These are phyloP conservation scores for Vollenhovia emeryi DNA, from an alignment of 1,140 invertebrate genomes.

Conservation along the genomic window DNA sequence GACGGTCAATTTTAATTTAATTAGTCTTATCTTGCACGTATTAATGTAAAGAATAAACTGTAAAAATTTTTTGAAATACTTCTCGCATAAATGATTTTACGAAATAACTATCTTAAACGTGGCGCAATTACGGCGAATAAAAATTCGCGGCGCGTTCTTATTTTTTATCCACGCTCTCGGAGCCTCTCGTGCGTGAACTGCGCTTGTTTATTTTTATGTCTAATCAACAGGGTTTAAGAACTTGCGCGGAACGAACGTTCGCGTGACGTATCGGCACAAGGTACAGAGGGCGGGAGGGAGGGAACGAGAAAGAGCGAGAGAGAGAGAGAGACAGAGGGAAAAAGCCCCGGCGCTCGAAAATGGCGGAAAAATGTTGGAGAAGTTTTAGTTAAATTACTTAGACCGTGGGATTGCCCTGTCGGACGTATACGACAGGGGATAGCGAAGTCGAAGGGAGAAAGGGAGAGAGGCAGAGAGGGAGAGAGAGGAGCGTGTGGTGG, in stretches of 20 bases:
- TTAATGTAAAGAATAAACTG: no score
- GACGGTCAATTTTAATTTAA: no score
- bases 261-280: not conserved
- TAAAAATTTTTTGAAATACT: no score
- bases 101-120: no score
- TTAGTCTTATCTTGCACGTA: no score
- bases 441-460: conserved; percentile 32
- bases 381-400: conserved; percentile 80
- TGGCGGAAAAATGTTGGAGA: conserved; percentile 70
- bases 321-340: not conserved
- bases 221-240: conserved; percentile 5
- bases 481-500: conserved; percentile 16
- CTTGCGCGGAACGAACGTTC: conserved; percentile 1
- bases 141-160: conserved; percentile 24
- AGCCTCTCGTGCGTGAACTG: not conserved
- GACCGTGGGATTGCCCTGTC: conserved; percentile 67
- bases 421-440: conserved; percentile 63
- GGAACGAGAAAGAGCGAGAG: not conserved
- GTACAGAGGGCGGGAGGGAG: not conserved
- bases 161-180: not conserved
- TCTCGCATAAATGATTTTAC: no score
- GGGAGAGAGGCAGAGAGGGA: conserved; percentile 17
- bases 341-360: conserved; percentile 53
- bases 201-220: not conserved
- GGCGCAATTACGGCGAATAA: no score